Percentiles rank a stretch among this genome's conserved stretches.
Evolutionary conservation across 2,113 vertebrate species (phyloP).

Genomic region (Forbesichthys agassizii): DNA sequence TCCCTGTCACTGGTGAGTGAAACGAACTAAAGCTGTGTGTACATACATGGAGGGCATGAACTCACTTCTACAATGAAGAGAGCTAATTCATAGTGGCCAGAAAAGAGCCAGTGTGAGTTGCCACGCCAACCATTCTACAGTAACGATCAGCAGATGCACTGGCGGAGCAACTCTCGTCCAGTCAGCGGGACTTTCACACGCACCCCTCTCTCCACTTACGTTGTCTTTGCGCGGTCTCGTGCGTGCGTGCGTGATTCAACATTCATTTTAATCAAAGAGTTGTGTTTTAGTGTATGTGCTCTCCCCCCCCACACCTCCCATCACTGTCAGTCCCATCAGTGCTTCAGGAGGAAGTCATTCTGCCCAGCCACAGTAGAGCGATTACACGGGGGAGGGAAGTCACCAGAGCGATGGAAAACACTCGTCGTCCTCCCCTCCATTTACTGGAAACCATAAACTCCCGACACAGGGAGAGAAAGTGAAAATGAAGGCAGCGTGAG

Average conservation of each 20-base stretch:
- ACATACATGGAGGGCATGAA: not conserved
- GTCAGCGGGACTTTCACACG: too few relatives aligned
- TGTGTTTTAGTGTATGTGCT: not conserved
- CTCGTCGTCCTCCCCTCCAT: not conserved
- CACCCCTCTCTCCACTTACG: too few relatives aligned
- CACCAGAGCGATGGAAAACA: slow-evolving; percentile 15
- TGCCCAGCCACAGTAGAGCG: slow-evolving; percentile 17
- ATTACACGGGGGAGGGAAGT: slow-evolving; percentile 29
- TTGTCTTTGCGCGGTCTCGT: not conserved
- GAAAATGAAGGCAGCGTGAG: slow-evolving; percentile 25
- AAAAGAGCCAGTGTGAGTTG: not conserved
- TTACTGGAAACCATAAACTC: slow-evolving; percentile 55
- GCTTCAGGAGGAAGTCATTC: slow-evolving; percentile 22
- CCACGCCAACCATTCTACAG: too few relatives aligned
- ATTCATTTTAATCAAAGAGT: too few relatives aligned
- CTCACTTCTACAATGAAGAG: not conserved
- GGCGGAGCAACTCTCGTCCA: too few relatives aligned
- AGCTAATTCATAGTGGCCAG: not conserved
- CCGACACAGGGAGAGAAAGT: slow-evolving; percentile 33
- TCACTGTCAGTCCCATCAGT: slow-evolving; percentile 23
- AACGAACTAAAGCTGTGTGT: not conserved
- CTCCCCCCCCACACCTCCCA: slow-evolving; percentile 5
- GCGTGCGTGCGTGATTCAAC: not conserved
- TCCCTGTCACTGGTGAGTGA: slow-evolving; percentile 8
- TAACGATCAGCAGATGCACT: too few relatives aligned